Conservation (phyloP, 2,888 invertebrate genomes). For the Stramonita haemastoma region DNA sequence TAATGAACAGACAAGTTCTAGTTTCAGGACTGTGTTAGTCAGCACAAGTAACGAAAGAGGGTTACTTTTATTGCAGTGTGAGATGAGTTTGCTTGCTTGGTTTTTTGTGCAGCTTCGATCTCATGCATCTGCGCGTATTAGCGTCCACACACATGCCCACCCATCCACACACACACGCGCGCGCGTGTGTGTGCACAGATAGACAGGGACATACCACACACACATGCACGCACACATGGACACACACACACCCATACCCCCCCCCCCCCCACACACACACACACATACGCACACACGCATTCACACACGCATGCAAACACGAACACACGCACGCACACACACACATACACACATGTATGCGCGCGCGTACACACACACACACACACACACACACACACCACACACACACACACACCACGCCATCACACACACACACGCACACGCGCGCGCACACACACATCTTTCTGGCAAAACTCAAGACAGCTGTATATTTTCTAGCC, state of each 20-base stretch:
- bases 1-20: no score
- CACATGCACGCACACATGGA: not conserved
- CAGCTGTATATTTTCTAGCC: no score
- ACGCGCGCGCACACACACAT: no score
- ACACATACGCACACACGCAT: slow-evolving; percentile 18
- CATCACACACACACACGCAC: no score
- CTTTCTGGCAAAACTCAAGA: no score
- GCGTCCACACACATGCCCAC: slow-evolving; percentile 2
- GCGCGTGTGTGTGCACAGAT: not conserved
- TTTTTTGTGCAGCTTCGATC: no score
- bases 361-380: not conserved
- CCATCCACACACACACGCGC: not conserved
- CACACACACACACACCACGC: no score
- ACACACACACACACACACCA: slow-evolving; percentile 2
- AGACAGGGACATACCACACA: not conserved
- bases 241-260: not conserved
- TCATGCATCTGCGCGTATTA: not conserved
- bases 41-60: no score
- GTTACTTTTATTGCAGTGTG: no score
- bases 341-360: not conserved
- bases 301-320: not conserved
- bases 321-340: not conserved
- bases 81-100: no score
- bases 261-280: slow-evolving; percentile 6
- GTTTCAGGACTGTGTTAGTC: no score